Evolutionary conservation across 2,113 vertebrate species (phyloP).

Genomic region (Albula goreensis): DNA sequence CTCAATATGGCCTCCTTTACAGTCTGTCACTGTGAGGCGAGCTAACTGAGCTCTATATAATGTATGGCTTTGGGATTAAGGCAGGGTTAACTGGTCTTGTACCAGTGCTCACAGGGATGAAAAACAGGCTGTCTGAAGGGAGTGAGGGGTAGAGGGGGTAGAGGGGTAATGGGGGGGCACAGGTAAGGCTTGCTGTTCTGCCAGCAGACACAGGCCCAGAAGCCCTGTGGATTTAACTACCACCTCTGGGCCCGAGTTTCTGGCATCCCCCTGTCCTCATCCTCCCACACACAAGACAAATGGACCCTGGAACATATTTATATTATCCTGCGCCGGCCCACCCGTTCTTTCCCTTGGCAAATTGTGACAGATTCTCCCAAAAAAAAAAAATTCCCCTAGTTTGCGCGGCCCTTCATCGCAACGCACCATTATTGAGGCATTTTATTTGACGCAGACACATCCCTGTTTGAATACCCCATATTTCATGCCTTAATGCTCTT

Average conservation of each 20-base stretch:
- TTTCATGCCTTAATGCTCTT: slow-evolving; percentile 9
- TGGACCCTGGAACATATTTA: neutral
- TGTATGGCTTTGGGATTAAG: too few species aligned
- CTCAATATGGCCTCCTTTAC: too few species aligned
- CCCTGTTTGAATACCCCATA: slow-evolving; percentile 3
- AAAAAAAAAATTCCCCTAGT: neutral
- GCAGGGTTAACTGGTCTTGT: too few species aligned
- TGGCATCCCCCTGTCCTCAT: neutral
- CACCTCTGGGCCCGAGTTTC: neutral
- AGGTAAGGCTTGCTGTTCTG: neutral
- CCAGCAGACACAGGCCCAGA: neutral
- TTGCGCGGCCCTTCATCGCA: neutral
- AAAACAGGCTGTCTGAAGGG: neutral
- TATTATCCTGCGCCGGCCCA: neutral
- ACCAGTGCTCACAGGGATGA: neutral
- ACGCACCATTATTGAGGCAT: neutral
- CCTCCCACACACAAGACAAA: neutral
- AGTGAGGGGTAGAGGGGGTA: too few species aligned
- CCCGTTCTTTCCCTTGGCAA: neutral
- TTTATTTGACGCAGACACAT: slow-evolving; percentile 6
- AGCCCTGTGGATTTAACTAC: neutral
- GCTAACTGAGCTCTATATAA: too few species aligned
- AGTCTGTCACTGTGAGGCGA: too few species aligned
- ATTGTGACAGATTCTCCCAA: neutral
- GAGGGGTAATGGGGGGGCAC: neutral